Percentiles rank a stretch among this genome's conserved stretches.
Conservation (phyloP, 2,888 invertebrate species). For the Augiades crinisus region DNA sequence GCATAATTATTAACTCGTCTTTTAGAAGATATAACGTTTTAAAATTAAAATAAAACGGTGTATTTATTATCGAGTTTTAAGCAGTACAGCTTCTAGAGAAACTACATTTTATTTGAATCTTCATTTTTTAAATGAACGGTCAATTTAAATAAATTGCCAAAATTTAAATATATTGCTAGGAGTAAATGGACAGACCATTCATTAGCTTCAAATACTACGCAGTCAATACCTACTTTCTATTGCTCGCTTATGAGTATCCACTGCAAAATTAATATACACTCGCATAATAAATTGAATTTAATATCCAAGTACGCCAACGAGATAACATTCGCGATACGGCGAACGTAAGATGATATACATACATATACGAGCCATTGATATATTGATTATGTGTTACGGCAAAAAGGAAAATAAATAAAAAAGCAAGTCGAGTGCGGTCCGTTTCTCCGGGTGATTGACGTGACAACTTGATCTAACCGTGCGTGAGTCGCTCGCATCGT, state of each 20-base stretch:
- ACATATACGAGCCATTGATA: neutral
- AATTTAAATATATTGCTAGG: neutral
- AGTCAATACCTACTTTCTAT: neutral
- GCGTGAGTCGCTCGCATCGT: slow-evolving; percentile 7
- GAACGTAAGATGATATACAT: neutral
- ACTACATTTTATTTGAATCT: neutral
- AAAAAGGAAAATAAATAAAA: slow-evolving; percentile 35
- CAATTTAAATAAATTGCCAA: neutral
- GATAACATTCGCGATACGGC: neutral
- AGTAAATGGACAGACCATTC: neutral
- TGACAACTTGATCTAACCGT: slow-evolving; percentile 51
- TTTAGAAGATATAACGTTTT: no score
- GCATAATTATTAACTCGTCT: no score
- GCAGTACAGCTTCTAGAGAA: no score
- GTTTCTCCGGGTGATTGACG: slow-evolving; percentile 62
- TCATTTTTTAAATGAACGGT: neutral
- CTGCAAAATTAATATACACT: neutral
- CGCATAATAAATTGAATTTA: no score
- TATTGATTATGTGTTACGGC: slow-evolving; percentile 12
- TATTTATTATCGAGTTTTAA: no score
- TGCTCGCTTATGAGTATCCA: neutral
- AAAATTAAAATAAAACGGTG: no score
- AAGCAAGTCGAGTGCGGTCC: slow-evolving; percentile 44
- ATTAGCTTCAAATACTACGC: neutral
- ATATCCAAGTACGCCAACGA: no score